These are phyloP conservation scores for Prunella fulvescens DNA, from an alignment of 2,113 vertebrate species.

Conservation along the genomic window DNA sequence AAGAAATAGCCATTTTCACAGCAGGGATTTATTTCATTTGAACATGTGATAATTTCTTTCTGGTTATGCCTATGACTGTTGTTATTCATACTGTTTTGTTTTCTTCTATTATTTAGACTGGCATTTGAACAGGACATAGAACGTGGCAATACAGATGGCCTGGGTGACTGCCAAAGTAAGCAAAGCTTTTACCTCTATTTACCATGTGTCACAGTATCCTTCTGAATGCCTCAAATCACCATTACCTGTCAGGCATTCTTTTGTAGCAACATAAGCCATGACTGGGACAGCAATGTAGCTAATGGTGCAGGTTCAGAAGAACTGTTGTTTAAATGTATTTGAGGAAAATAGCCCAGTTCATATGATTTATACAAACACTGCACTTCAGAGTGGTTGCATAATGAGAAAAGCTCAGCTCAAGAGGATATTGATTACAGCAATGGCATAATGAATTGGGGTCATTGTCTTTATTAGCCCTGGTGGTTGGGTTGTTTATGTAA, in stretches of 20 bases:
- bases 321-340: neutral
- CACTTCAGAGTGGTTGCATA: neutral
- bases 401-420: neutral
- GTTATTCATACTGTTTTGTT: conserved; percentile 73
- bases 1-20: neutral
- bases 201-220: conserved; percentile 58
- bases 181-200: conserved; percentile 73
- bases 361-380: neutral
- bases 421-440: conserved; percentile 1
- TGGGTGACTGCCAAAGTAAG: conserved; percentile 99
- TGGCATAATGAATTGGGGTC: neutral
- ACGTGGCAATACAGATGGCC: conserved; percentile 96
- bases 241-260: neutral
- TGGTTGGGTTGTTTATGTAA: neutral
- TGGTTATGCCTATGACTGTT: neutral
- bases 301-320: neutral
- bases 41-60: neutral
- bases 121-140: conserved; percentile 96
- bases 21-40: neutral
- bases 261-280: neutral
- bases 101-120: conserved; percentile 83
- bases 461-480: neutral
- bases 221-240: conserved; percentile 19
- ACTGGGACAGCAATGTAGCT: conserved; percentile 11
- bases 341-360: neutral